These are phyloP conservation scores for Gallinago nigripennis DNA, from an alignment of 2,797 vertebrate species.

Conservation along the genomic window DNA sequence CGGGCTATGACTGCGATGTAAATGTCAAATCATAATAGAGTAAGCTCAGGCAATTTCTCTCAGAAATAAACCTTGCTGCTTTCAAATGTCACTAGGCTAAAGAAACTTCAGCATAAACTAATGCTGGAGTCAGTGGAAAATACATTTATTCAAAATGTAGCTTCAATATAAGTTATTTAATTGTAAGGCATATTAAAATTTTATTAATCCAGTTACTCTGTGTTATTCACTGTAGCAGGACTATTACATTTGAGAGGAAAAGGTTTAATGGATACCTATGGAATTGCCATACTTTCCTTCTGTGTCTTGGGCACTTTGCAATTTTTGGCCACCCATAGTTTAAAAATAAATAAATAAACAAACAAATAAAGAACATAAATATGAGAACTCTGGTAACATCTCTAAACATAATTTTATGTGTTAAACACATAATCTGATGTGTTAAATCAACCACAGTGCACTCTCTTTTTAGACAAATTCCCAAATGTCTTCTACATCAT, in stretches of 20 bases:
- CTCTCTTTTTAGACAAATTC: background rate
- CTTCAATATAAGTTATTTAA: conserved; percentile 9
- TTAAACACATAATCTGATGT: background rate
- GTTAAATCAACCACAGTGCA: background rate
- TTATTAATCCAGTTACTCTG: background rate
- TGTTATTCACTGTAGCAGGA: background rate
- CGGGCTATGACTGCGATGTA: conserved; percentile 46
- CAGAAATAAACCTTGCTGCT: conserved; percentile 53
- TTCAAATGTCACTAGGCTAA: conserved; percentile 59
- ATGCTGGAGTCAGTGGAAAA: conserved; percentile 21
- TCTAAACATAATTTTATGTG: background rate
- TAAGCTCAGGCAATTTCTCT: conserved; percentile 49
- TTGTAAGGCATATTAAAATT: conserved; percentile 17
- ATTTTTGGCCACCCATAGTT: background rate
- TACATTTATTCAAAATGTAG: background rate
- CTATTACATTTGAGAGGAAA: background rate
- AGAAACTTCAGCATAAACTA: conserved; percentile 32
- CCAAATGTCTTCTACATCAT: background rate
- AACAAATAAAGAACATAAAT: background rate
- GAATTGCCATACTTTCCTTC: background rate
- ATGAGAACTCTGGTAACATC: background rate
- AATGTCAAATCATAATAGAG: conserved; percentile 64
- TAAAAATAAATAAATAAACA: background rate
- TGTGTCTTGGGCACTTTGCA: background rate
- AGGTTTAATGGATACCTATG: background rate